Conservation (phyloP, 2,113 vertebrate species). For the Brienomyrus brachyistius region DNA sequence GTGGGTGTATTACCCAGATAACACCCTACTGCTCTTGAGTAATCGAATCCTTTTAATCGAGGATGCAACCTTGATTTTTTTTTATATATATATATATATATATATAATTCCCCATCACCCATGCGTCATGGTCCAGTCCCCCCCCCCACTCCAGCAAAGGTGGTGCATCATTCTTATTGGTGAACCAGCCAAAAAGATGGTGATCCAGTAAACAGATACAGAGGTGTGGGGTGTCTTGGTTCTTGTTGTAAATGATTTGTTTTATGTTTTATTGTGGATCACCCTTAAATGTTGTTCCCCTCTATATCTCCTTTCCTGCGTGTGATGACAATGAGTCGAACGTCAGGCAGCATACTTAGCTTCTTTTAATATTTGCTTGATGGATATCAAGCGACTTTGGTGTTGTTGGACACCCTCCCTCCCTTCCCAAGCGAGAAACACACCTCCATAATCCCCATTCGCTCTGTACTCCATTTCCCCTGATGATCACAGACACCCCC, state of each 20-base stretch:
- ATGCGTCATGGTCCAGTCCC: background rate
- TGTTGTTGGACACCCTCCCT: background rate
- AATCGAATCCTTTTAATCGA: constrained; percentile 5
- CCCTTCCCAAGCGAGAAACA: background rate
- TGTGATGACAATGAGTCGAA: background rate
- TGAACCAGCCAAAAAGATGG: background rate
- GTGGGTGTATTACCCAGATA: constrained; percentile 19
- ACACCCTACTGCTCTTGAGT: background rate
- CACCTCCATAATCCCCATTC: background rate
- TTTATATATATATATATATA: no score
- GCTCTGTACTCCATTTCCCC: background rate
- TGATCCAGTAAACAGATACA: background rate
- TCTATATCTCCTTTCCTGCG: background rate
- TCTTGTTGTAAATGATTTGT: background rate
- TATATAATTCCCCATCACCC: background rate
- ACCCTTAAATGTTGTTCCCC: background rate
- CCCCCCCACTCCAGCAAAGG: background rate
- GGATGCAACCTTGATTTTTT: background rate
- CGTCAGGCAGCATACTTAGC: background rate
- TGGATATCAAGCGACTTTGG: no score
- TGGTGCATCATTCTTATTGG: background rate
- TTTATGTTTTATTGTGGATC: background rate
- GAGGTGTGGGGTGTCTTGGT: background rate
- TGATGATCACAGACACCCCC: background rate
- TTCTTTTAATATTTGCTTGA: background rate